phyloP scores from a whole-genome alignment of 2,888 invertebrate species.

The Cremastinae sp. region DNA sequence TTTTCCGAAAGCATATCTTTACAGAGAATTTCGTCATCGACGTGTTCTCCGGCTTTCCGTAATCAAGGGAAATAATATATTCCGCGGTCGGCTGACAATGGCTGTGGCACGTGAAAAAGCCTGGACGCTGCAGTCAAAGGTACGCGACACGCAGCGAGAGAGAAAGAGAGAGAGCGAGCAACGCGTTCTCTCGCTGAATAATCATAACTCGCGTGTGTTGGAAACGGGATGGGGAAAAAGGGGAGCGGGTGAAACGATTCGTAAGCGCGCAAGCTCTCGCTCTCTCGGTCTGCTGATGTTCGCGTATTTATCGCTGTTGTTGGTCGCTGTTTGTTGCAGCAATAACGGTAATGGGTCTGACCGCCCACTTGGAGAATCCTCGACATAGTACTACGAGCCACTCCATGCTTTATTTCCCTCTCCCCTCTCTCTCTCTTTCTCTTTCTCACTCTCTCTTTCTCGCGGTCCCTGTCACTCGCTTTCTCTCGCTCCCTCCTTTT shows the following conservation, averaged over 20 bases:
- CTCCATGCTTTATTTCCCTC: slow-evolving; percentile 55
- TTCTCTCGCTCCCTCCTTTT: slow-evolving; percentile 51
- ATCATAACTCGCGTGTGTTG: slow-evolving; percentile 74
- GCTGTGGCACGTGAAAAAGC: slow-evolving; percentile 6
- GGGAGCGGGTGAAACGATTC: slow-evolving; percentile 50
- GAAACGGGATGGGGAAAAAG: slow-evolving; percentile 20
- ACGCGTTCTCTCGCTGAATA: slow-evolving; percentile 68
- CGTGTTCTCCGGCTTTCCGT: no score
- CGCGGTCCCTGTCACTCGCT: slow-evolving; percentile 21
- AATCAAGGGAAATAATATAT: no score
- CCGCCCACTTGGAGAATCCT: slow-evolving; percentile 62
- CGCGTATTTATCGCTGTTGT: slow-evolving; percentile 79
- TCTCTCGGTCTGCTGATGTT: slow-evolving; percentile 53
- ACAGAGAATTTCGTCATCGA: no score
- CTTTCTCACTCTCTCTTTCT: slow-evolving; percentile 50
- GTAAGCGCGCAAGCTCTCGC: slow-evolving; percentile 61
- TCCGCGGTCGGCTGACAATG: no score
- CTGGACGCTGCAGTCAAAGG: slow-evolving; percentile 1
- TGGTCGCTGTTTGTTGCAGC: slow-evolving; percentile 79
- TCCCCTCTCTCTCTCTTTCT: slow-evolving; percentile 27
- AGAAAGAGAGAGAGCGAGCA: no score
- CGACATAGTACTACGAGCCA: slow-evolving; percentile 29
- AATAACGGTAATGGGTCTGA: slow-evolving; percentile 79
- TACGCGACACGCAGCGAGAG: no score
- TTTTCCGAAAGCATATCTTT: no score